A percentile compares a stretch with the other conserved stretches of the same genome.
Evolutionary conservation across 2,797 vertebrate genomes (phyloP).

Genomic region (Trematomus bernacchii): DNA sequence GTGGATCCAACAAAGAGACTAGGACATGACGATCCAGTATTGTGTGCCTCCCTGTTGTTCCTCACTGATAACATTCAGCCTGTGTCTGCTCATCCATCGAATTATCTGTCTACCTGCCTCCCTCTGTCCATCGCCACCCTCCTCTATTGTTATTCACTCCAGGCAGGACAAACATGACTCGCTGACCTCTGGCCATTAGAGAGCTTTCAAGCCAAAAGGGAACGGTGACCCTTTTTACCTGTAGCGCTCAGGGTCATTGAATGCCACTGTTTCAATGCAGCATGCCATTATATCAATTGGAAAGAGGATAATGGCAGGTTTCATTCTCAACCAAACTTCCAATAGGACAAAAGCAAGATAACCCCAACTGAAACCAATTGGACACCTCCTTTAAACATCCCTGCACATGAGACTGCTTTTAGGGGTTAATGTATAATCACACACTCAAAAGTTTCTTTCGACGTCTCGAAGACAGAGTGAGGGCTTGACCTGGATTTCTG

Average conservation of each 20-base stretch:
- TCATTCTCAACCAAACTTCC: constrained; percentile 35
- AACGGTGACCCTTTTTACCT: constrained; percentile 74
- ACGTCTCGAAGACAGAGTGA: constrained; percentile 58
- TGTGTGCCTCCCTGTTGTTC: constrained; percentile 69
- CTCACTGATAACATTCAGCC: constrained; percentile 76
- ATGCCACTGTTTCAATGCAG: constrained; percentile 71
- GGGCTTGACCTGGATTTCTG: constrained; percentile 77
- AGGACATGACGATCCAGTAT: constrained; percentile 48
- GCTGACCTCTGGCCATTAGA: constrained; percentile 84
- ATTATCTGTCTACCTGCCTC: constrained; percentile 79
- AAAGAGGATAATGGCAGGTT: constrained; percentile 51
- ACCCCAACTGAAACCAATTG: constrained; percentile 53
- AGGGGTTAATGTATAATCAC: constrained; percentile 74
- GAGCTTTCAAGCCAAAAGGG: constrained; percentile 71
- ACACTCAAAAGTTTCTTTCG: constrained; percentile 53
- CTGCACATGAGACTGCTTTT: constrained; percentile 47
- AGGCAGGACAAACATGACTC: constrained; percentile 86
- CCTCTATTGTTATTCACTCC: constrained; percentile 81
- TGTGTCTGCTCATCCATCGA: constrained; percentile 74
- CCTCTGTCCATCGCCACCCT: constrained; percentile 74
- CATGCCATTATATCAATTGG: constrained; percentile 45
- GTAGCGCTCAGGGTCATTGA: constrained; percentile 72
- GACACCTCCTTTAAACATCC: constrained; percentile 53
- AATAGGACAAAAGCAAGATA: constrained; percentile 59
- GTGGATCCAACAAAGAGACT: constrained; percentile 58